These are phyloP conservation scores for Pseudolycoriella hygida DNA, from an alignment of 2,888 invertebrate genomes.

Conservation along the genomic window DNA sequence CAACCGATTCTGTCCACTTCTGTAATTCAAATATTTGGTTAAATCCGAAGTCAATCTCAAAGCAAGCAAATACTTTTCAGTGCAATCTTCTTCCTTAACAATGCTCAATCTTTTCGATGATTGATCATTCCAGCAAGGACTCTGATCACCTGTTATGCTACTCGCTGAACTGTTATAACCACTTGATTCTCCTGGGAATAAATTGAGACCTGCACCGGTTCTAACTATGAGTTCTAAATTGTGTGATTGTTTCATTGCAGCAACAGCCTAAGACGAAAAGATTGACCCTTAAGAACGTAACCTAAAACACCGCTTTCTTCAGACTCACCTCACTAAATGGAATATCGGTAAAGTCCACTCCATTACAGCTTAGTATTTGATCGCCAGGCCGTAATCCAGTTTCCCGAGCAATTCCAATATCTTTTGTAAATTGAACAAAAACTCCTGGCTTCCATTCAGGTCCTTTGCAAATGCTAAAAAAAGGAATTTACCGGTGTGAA, in stretches of 20 bases:
- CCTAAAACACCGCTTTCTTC: no score
- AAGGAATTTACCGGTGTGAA: no score
- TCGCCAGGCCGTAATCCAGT: slow-evolving; percentile 80
- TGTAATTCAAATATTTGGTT: neutral
- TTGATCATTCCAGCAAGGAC: slow-evolving; percentile 45
- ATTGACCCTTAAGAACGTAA: slow-evolving; percentile 12
- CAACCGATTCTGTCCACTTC: neutral
- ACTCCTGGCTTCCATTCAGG: slow-evolving; percentile 77
- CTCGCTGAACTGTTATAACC: slow-evolving; percentile 76
- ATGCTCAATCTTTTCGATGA: slow-evolving; percentile 46
- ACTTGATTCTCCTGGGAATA: slow-evolving; percentile 66
- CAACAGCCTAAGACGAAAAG: slow-evolving; percentile 41
- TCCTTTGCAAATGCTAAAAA: slow-evolving; percentile 57
- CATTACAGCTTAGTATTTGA: slow-evolving; percentile 81
- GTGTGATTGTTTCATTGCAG: slow-evolving; percentile 59
- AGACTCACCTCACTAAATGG: slow-evolving; percentile 58
- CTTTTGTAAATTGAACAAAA: slow-evolving; percentile 77
- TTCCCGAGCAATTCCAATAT: slow-evolving; percentile 73
- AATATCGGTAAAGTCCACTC: slow-evolving; percentile 55
- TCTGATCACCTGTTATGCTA: slow-evolving; percentile 58
- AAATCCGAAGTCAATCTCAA: slow-evolving; percentile 17
- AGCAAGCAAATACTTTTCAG: neutral
- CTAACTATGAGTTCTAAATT: slow-evolving; percentile 59
- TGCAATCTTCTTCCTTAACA: slow-evolving; percentile 43
- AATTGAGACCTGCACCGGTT: slow-evolving; percentile 59